Conservation (phyloP, 2,113 vertebrate species). For the Clarias batrachus region DNA sequence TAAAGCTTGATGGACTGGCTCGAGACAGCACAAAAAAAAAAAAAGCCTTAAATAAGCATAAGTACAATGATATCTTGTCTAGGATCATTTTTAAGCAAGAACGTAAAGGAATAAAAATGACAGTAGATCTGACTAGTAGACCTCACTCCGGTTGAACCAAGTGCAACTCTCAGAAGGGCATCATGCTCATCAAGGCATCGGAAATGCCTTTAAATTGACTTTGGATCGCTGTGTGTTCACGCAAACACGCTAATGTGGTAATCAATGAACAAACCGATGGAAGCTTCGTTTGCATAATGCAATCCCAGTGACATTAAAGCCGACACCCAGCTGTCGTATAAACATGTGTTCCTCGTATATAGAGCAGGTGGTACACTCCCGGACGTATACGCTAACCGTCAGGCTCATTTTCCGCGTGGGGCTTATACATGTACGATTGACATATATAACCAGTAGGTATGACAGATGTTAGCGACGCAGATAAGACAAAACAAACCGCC, state of each 20-base stretch:
- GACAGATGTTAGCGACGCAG: background rate
- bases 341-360: slow-evolving; percentile 19
- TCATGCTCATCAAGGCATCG: background rate
- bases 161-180: background rate
- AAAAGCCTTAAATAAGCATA: background rate
- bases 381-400: slow-evolving; percentile 13
- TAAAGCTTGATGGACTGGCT: slow-evolving; percentile 40
- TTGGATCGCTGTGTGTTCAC: background rate
- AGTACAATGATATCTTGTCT: background rate
- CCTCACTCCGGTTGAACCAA: background rate
- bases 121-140: background rate
- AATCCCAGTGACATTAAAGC: slow-evolving; percentile 15
- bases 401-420: background rate
- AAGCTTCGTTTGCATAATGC: slow-evolving; percentile 2
- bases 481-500: background rate
- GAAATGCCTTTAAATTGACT: slow-evolving; percentile 2
- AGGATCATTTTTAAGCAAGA: background rate
- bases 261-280: background rate
- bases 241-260: background rate
- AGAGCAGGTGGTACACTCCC: slow-evolving; percentile 30
- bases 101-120: slow-evolving; percentile 21
- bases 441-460: slow-evolving; percentile 3
- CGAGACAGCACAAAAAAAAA: slow-evolving; percentile 25
- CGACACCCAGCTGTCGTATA: slow-evolving; percentile 19
- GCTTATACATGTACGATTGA: background rate